Conservation (phyloP, 2,113 vertebrate species). For the Lonchura striata region DNA sequence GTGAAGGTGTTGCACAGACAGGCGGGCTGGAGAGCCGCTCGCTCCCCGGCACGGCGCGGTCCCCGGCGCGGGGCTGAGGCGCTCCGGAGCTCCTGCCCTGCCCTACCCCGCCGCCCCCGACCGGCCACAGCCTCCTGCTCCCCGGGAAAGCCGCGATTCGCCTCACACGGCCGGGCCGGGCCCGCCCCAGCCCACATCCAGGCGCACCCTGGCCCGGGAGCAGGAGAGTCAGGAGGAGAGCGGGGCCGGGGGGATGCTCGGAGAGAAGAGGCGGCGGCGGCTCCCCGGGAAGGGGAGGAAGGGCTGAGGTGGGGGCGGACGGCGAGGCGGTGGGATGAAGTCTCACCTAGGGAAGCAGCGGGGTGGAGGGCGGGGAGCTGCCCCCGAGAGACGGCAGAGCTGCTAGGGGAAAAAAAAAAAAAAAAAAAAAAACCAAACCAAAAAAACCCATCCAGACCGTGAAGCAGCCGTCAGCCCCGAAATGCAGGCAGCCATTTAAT, state of each 20-base stretch:
- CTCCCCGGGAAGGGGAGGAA: not conserved
- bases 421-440: not conserved
- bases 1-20: not conserved
- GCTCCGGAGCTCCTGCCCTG: not conserved
- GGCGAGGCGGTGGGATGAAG: not conserved
- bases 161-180: not conserved
- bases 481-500: constrained; percentile 42
- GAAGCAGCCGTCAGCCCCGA: not conserved
- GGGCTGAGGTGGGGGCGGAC: not conserved
- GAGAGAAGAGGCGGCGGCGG: not conserved
- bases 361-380: not conserved
- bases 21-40: not conserved
- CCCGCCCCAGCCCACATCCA: not conserved
- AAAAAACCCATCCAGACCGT: not conserved
- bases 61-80: not conserved
- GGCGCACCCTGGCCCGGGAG: not conserved
- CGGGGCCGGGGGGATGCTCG: not conserved
- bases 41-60: not conserved
- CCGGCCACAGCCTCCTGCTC: not conserved
- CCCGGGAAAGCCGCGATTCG: not conserved
- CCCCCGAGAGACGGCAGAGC: not conserved
- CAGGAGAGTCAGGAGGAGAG: not conserved
- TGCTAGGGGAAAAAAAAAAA: not conserved
- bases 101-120: not conserved
- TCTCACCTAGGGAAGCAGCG: not conserved